A percentile compares a stretch with the other conserved stretches of the same genome.
Evolutionary conservation across 2,797 vertebrate species (phyloP).

Genomic region (Gymnothorax javanicus): DNA sequence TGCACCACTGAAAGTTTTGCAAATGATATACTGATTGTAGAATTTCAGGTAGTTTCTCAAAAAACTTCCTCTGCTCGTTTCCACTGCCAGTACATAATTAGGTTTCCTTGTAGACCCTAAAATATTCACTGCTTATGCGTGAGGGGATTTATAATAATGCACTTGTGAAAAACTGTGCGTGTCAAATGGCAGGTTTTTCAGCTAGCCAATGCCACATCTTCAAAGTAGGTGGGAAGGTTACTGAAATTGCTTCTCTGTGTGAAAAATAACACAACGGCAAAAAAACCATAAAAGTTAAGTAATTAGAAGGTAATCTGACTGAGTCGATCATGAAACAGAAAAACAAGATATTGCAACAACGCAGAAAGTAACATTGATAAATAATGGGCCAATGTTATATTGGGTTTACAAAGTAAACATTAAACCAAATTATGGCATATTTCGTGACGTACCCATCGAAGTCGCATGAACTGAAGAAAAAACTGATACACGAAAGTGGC

Average conservation of each 20-base stretch:
- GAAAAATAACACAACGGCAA: neutral
- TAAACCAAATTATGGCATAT: neutral
- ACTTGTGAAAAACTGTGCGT: neutral
- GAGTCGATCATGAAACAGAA: neutral
- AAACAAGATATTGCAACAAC: neutral
- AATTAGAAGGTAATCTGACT: neutral
- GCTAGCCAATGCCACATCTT: neutral
- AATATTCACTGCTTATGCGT: neutral
- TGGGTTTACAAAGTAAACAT: neutral
- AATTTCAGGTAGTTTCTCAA: neutral
- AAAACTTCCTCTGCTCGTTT: neutral
- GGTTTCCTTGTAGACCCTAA: no score
- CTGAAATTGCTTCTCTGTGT: neutral
- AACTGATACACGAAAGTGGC: neutral
- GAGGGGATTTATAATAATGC: neutral
- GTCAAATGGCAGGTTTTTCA: neutral
- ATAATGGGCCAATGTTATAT: neutral
- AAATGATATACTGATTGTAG: neutral
- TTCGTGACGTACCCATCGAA: neutral
- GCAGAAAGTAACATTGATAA: neutral
- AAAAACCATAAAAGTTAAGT: neutral
- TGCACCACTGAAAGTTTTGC: neutral
- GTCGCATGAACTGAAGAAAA: neutral
- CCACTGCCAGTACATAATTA: neutral
- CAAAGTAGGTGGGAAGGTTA: neutral